Base-by-base conservation (phyloP, 1,140 invertebrate species). In the Calephelis nemesis region DNA sequence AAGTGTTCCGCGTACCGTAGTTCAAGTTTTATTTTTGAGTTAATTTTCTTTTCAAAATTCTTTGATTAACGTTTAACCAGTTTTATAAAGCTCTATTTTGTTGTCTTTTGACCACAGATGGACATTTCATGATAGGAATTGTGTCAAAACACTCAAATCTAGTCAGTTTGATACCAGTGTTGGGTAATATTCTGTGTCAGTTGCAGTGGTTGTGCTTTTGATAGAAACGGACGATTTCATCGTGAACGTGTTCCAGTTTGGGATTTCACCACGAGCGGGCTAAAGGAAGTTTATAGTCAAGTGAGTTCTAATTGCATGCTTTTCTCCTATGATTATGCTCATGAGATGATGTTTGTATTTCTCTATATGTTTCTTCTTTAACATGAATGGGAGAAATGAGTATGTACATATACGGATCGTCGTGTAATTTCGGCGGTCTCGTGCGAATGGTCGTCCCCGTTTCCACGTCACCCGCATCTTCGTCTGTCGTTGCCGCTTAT, bases 261-360 rank as follows among this genome's bases (percentile, higher is more conserved):
- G 87, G 83, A 88, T 87, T 91, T 91, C 88, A 91, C 78, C 88
- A 91, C 88, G 88, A 91, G 85, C 86, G 88, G 88, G 85, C 82
- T 91, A 72, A 90, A 91, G 84, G 87, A 91, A 87, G 78, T 91
- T 82, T 91, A 91, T 83, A 84, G 88, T 85, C 88, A 90, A 88
- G 88, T 91, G 76, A 87, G 88, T 85, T 78, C 39, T 67, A 63
- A 71, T 58, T 52, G 67, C 70, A 71, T 66, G 58, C 30, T 50
- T 13, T 50, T 50, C 7, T 4, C 1, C 19, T 4, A 15, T 52
- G 11, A 9, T 30, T 30, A 30, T 30, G 30, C 30, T 30, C 30
- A 52, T 15, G 15, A 11, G 5, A 19, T 3, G 2, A 4, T 54
- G 10, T 54, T 54, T 15, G 9, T 30, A 10, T 60, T 40, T 39